These are phyloP conservation scores for Semnornis frantzii DNA, from an alignment of 2,113 vertebrate species.

Conservation along the genomic window DNA sequence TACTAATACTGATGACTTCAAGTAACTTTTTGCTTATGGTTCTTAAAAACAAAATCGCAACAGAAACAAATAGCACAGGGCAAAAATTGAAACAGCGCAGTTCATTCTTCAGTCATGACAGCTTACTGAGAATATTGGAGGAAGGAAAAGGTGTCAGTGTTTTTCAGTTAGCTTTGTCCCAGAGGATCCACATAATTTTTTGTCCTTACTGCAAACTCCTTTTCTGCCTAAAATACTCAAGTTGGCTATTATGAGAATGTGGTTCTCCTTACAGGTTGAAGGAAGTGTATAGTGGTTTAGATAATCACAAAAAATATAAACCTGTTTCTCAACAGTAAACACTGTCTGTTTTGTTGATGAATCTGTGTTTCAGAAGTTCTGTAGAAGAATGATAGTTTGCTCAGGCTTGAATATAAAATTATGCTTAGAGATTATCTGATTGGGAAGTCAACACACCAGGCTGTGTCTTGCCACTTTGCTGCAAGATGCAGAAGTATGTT, in stretches of 20 bases:
- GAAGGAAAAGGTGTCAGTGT: slow-evolving; percentile 49
- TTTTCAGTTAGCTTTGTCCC: slow-evolving; percentile 33
- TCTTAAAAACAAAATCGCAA: slow-evolving; percentile 14
- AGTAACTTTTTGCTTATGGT: slow-evolving; percentile 28
- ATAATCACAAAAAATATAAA: not conserved
- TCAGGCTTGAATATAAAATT: not conserved
- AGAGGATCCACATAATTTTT: not conserved
- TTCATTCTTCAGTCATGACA: slow-evolving; percentile 24
- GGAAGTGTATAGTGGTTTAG: not conserved
- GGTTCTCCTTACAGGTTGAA: not conserved
- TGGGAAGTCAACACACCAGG: not conserved
- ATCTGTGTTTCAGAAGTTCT: not conserved
- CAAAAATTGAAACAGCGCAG: slow-evolving; percentile 18
- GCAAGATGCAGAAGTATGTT: slow-evolving; percentile 5
- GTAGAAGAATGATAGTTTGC: not conserved
- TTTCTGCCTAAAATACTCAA: not conserved
- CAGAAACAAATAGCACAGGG: slow-evolving; percentile 17
- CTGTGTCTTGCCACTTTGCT: not conserved
- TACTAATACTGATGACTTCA: slow-evolving; percentile 3
- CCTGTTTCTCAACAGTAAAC: not conserved
- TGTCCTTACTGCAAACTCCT: not conserved
- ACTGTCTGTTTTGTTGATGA: not conserved
- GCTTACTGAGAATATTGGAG: not conserved
- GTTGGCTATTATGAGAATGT: not conserved
- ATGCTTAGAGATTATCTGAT: not conserved